phyloP scores from a whole-genome alignment of 2,888 invertebrate genomes.

The Pristionchus japonicus region DNA sequence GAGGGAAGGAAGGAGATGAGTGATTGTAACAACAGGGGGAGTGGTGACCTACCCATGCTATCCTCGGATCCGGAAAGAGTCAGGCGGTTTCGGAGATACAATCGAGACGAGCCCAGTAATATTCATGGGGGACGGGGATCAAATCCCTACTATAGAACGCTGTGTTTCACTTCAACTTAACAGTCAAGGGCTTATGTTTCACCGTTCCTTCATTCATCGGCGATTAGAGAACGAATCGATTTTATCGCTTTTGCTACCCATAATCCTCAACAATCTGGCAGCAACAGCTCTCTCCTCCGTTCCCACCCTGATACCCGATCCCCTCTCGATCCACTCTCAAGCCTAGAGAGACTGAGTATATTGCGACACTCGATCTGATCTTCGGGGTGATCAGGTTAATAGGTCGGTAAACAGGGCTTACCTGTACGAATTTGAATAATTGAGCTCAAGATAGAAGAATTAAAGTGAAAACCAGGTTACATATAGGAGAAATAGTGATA shows the following conservation, averaged over 20 bases:
- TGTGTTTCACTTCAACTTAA: too few relatives aligned
- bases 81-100: neutral
- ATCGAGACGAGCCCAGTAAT: too few relatives aligned
- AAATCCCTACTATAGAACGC: too few relatives aligned
- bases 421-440: neutral
- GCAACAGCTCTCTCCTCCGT: neutral
- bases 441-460: neutral
- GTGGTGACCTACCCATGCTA: neutral
- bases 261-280: neutral
- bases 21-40: neutral
- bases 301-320: neutral
- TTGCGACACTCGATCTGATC: slow-evolving; percentile 10
- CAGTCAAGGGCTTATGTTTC: too few relatives aligned
- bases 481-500: too few relatives aligned
- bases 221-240: neutral
- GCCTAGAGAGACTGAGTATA: slow-evolving; percentile 25
- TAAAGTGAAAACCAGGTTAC: too few relatives aligned
- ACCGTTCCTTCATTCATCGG: too few relatives aligned
- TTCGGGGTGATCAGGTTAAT: neutral
- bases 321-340: too few relatives aligned
- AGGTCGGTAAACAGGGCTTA: neutral
- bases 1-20: neutral
- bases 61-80: neutral
- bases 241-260: neutral
- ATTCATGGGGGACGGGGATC: too few relatives aligned